Conservation (phyloP, 30 jellyfish, hydroid and myxozoan species). For the Sanderia malayensis region DNA sequence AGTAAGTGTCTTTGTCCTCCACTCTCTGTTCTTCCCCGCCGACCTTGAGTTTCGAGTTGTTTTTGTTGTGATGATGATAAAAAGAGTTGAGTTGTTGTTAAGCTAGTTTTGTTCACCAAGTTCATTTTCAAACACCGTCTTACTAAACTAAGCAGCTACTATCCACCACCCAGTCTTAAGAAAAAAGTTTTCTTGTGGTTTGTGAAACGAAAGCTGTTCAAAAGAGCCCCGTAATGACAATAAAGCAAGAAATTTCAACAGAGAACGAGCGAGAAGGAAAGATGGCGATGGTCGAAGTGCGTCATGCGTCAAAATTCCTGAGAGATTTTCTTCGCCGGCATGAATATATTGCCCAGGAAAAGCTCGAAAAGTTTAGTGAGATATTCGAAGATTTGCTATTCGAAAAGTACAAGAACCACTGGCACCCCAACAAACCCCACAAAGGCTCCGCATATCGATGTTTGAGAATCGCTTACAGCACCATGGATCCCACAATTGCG, state of each 20-base stretch:
- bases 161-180: too few relatives aligned
- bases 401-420: conserved; percentile 73
- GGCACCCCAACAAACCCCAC: conserved; percentile 96
- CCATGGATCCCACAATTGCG: conserved; percentile 79
- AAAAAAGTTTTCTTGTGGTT: too few relatives aligned
- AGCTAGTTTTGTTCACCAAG: too few relatives aligned
- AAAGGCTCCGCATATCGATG: conserved; percentile 96
- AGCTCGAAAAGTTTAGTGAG: conserved; percentile 65
- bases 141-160: too few relatives aligned
- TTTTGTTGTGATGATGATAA: not conserved
- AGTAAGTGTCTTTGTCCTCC: not conserved
- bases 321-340: conserved; percentile 68
- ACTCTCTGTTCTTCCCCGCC: not conserved
- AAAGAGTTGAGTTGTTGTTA: not conserved
- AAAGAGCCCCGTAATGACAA: not conserved
- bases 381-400: conserved; percentile 67
- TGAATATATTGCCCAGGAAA: conserved; percentile 55
- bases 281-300: conserved; percentile 82
- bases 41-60: not conserved
- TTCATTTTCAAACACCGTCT: too few relatives aligned
- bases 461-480: conserved; percentile 67
- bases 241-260: not conserved
- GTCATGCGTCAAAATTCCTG: conserved; percentile 78
- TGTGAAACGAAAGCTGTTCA: too few relatives aligned
- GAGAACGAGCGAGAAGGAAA: conserved; percentile 11